Conservation (phyloP, 2,113 vertebrate genomes). For the Cavia porcellus region DNA sequence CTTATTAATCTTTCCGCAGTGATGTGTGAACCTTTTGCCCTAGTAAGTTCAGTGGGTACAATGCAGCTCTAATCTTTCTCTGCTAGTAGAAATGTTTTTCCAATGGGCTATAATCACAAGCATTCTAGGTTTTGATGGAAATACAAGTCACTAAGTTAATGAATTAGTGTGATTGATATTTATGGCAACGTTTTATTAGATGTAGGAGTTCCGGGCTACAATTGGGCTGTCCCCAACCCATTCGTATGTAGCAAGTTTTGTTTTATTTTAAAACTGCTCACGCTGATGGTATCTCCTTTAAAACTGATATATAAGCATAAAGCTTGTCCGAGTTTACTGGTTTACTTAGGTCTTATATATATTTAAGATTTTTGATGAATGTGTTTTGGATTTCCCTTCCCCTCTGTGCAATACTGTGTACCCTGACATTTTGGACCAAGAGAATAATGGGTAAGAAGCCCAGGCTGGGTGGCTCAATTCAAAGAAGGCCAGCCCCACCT, state of each 20-base stretch:
- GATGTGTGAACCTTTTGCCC: neutral
- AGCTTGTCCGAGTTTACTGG: neutral
- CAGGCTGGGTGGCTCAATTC: too few relatives aligned
- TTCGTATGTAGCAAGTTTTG: neutral
- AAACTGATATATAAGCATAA: neutral
- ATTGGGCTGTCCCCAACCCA: neutral
- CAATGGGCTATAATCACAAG: neutral
- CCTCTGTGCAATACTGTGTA: too few relatives aligned
- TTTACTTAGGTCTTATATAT: neutral
- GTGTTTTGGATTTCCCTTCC: neutral
- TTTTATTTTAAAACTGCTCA: conserved; percentile 10
- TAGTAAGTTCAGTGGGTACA: neutral
- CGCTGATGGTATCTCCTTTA: neutral
- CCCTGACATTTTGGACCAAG: neutral
- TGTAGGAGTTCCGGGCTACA: neutral
- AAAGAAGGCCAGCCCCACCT: too few relatives aligned
- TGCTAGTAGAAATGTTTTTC: conserved; percentile 39
- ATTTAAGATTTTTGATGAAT: neutral
- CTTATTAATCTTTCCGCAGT: neutral
- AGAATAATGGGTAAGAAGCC: too few relatives aligned
- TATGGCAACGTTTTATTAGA: neutral
- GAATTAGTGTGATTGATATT: neutral
- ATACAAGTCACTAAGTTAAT: neutral
- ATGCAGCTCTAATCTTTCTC: neutral
- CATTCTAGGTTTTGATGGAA: conserved; percentile 1